These are phyloP conservation scores for Diarsia brunnea DNA, from an alignment of 2,888 invertebrate genomes.

Conservation along the genomic window DNA sequence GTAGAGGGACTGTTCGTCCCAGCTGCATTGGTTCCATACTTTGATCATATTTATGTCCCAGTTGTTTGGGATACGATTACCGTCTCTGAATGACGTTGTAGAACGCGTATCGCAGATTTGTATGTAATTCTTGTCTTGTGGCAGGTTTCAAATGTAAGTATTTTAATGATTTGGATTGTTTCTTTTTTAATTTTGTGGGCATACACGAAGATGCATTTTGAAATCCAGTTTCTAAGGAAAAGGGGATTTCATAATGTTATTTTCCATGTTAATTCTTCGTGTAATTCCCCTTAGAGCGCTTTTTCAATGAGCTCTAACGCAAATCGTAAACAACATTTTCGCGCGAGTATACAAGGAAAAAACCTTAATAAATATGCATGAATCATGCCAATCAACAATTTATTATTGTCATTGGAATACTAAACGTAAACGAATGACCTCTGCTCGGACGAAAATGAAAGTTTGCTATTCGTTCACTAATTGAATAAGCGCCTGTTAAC, in stretches of 20 bases:
- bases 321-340: slow-evolving; percentile 51
- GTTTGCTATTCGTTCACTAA: slow-evolving; percentile 52
- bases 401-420: slow-evolving; percentile 48
- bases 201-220: slow-evolving; percentile 33
- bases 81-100: slow-evolving; percentile 49
- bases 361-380: slow-evolving; percentile 58
- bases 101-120: slow-evolving; percentile 55
- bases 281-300: slow-evolving; percentile 51
- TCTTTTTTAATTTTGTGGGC: slow-evolving; percentile 12
- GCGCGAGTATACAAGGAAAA: slow-evolving; percentile 59
- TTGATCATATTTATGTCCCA: slow-evolving; percentile 43
- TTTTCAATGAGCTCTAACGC: slow-evolving; percentile 39
- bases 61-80: slow-evolving; percentile 45
- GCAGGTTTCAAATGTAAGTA: slow-evolving; percentile 57
- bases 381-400: slow-evolving; percentile 55
- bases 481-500: slow-evolving; percentile 63
- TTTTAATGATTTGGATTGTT: slow-evolving; percentile 50
- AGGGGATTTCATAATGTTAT: slow-evolving; percentile 19
- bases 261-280: slow-evolving; percentile 24
- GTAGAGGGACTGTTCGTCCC: slow-evolving; percentile 49
- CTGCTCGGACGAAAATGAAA: slow-evolving; percentile 65
- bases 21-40: slow-evolving; percentile 50
- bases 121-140: slow-evolving; percentile 58
- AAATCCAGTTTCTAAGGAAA: slow-evolving; percentile 15
- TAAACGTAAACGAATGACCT: slow-evolving; percentile 63